Percentiles rank a stretch among this genome's conserved stretches.
These are phyloP conservation scores for Philereme vetulata DNA, from an alignment of 2,888 invertebrate genomes.

Conservation along the genomic window DNA sequence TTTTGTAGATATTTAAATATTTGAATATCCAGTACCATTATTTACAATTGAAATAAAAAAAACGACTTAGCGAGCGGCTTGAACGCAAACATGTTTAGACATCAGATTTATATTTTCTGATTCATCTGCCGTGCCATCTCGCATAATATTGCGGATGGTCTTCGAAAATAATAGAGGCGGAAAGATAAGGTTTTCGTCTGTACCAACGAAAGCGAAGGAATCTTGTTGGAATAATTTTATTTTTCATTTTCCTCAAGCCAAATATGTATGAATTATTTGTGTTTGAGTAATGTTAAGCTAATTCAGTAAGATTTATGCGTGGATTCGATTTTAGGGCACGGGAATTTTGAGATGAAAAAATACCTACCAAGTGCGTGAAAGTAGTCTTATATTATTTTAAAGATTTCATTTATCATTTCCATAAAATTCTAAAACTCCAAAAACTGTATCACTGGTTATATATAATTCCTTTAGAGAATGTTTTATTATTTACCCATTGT, in stretches of 20 bases:
- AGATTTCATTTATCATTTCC: too few species aligned
- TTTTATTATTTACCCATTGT: too few species aligned
- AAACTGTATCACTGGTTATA: too few species aligned
- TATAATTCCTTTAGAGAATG: too few species aligned
- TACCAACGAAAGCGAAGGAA: constrained; percentile 62
- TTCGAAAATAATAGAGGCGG: constrained; percentile 77
- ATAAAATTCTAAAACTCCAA: too few species aligned
- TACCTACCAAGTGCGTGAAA: too few species aligned
- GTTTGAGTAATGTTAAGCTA: constrained; percentile 54
- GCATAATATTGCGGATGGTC: constrained; percentile 78
- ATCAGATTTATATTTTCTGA: constrained; percentile 79
- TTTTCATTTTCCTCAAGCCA: constrained; percentile 69
- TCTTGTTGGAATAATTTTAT: constrained; percentile 72
- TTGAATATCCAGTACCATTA: neutral
- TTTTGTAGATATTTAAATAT: constrained; percentile 39
- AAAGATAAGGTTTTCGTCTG: constrained; percentile 74
- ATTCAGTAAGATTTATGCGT: constrained; percentile 48
- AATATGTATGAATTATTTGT: constrained; percentile 61
- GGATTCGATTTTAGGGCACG: constrained; percentile 37
- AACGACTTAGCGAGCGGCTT: constrained; percentile 44
- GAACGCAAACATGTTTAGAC: constrained; percentile 75
- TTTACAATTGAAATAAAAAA: constrained; percentile 24
- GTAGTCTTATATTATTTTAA: too few species aligned
- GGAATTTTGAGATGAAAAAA: constrained; percentile 4
- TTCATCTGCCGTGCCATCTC: constrained; percentile 74